Percentiles rank a stretch among this genome's conserved stretches.
Conservation (phyloP, 2,888 invertebrate genomes). For the Ormyrus pomaceus region DNA sequence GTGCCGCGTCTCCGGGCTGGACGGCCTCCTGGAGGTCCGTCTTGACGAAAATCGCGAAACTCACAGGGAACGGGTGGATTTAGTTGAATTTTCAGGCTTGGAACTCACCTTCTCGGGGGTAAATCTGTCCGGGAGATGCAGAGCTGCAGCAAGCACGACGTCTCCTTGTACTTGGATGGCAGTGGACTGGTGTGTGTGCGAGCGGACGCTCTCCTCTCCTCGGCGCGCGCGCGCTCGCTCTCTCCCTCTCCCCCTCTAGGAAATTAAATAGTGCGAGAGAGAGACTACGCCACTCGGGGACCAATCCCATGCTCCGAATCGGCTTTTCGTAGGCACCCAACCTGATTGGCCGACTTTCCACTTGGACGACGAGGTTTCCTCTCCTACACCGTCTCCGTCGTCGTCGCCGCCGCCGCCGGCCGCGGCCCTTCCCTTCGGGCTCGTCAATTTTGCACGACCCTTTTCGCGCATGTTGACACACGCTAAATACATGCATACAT, state of each 20-base stretch:
- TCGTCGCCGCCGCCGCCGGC: not conserved
- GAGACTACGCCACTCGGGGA: slow-evolving; percentile 18
- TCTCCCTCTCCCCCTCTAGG: slow-evolving; percentile 57
- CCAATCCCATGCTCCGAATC: slow-evolving; percentile 33
- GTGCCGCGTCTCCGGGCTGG: no score
- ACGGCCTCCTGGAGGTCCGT: slow-evolving; percentile 1
- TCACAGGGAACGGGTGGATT: not conserved
- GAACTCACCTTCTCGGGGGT: slow-evolving; percentile 57
- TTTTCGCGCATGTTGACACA: no score
- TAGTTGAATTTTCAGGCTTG: not conserved
- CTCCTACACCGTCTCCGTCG: not conserved
- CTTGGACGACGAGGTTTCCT: slow-evolving; percentile 20
- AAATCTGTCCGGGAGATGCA: slow-evolving; percentile 56
- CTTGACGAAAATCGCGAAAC: not conserved
- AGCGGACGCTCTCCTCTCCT: slow-evolving; percentile 13
- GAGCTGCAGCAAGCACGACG: slow-evolving; percentile 47
- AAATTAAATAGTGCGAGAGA: slow-evolving; percentile 63
- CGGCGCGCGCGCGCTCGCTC: slow-evolving; percentile 4
- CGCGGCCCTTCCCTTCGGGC: not conserved
- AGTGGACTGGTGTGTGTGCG: slow-evolving; percentile 66
- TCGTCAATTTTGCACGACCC: no score
- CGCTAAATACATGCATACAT: no score
- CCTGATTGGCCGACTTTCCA: slow-evolving; percentile 46
- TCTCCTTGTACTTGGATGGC: slow-evolving; percentile 71
- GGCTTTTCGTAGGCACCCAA: slow-evolving; percentile 33